These are phyloP conservation scores for Seira ritae DNA, from an alignment of 2,888 invertebrate genomes.

Conservation along the genomic window DNA sequence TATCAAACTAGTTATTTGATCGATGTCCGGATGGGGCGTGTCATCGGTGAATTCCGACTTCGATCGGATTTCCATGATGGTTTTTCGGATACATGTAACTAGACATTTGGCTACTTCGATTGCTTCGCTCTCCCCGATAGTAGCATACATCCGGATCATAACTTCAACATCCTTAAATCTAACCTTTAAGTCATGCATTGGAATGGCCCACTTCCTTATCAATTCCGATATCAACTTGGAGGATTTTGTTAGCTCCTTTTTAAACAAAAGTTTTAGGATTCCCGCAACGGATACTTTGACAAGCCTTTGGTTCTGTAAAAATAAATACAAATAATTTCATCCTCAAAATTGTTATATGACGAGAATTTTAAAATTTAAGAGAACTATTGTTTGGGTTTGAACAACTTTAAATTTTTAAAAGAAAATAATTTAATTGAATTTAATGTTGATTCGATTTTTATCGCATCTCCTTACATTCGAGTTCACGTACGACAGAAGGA, in stretches of 20 bases:
- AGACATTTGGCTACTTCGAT: conserved; percentile 45
- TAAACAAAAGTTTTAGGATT: conserved; percentile 47
- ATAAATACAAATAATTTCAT: too few species aligned
- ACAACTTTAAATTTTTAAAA: too few species aligned
- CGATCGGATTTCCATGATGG: neutral
- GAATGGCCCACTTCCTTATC: conserved; percentile 49
- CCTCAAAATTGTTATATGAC: too few species aligned
- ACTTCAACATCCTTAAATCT: conserved; percentile 45
- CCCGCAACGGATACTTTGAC: conserved; percentile 46
- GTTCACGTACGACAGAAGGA: conserved; percentile 42
- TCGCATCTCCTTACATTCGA: conserved; percentile 31
- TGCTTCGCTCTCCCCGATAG: conserved; percentile 28
- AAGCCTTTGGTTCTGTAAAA: conserved; percentile 5
- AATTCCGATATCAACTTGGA: conserved; percentile 26
- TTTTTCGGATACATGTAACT: conserved; percentile 22
- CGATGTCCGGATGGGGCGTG: conserved; percentile 30
- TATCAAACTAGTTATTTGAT: conserved; percentile 32
- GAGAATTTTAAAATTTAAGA: too few species aligned
- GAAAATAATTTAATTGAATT: too few species aligned
- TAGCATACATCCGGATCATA: conserved; percentile 49
- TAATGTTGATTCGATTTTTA: too few species aligned
- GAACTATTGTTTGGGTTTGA: too few species aligned
- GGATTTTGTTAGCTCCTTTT: conserved; percentile 30
- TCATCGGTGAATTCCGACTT: neutral
- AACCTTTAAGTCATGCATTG: conserved; percentile 24